Evolutionary conservation across 2,113 vertebrate species (phyloP), one percentile per base, ranked within the genome.

Genomic region (Otis tarda): DNA sequence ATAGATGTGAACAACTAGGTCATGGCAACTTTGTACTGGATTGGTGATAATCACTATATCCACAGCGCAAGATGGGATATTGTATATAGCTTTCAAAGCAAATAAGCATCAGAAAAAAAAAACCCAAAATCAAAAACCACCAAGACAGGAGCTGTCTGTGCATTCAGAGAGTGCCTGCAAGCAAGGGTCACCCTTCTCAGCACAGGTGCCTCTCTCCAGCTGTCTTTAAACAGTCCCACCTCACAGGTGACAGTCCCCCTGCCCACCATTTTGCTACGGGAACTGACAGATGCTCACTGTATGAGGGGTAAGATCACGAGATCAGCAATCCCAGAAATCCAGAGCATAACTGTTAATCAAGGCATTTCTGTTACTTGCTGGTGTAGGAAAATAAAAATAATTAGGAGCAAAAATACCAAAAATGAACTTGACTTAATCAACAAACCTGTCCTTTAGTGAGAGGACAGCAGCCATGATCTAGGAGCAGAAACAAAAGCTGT

Each of bases 71-170:
- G 81, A 95, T 84, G 94, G 92, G 86, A 95, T 91, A 89, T 91
- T 82, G 74, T 69, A 89, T 69, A 87, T 79, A 89, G 89, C 89
- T 94, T 95, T 96, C 94, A 96, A 93, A 95, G 80, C 65, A 92
- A 95, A 92, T 37, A 64, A 16, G 2, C 25, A 64, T 56, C 53
- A 74, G 71, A 30, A 59, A 61, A 68, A 91, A 35, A 6, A 24
- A 41, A 41, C 14, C 41, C 14, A 41, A 41, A 41, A 41, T 5
- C 41, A 91, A 35, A 41, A 6, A 24, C 5, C 15, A 13, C 4
- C 0, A 0, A 67, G 43, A 60, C 68, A 64, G 56, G 37, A 92
- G 53, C 24, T 31, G 37, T 39, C 50, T 49, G 41, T 33, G 73
- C 30, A 28, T 35, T 75, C 59, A 74, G 37, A 65, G 2, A 57